Evolutionary conservation across 2,888 invertebrate species (phyloP), one percentile per base, ranked within the genome.

Genomic region (Charanyca ferruginea): DNA sequence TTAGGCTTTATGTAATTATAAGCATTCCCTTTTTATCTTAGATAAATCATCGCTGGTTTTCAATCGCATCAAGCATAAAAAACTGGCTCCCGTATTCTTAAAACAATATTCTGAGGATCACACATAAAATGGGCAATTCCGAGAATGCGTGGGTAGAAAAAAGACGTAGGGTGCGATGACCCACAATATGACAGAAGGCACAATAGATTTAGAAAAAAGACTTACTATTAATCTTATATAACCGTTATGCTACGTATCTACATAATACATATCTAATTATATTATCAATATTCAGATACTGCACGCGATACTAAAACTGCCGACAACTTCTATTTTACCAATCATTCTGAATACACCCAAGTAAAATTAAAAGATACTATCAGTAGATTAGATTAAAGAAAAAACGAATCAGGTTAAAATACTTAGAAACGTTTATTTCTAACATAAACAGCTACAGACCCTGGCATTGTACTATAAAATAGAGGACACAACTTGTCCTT

Each of bases 401-500:
- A 8, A 48, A 41, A 22, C 5, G 18, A 45, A 45, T 47, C 32
- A 44, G 1, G 2, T 13, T 3, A 35, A 13, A 35, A 28, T 22
- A 47, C 23, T n/a, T n/a, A n/a, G n/a, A 58, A 32, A 18, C 25
- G 5, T 20, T 16, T 22, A 6, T 16, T 25, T 44, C 5, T n/a
- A 49, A 38, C n/a, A 20, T 18, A n/a, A n/a, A n/a, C 8, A 18
- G 51, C 54, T 41, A 28, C 2, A 67, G 13, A 48, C 76, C 68
- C 45, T 78, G 68, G 49, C 79, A 78, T 61, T 76, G 68, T 41
- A 44, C 28, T 18, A 35, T 3, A 7, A 49, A 55, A 57, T 35
- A 44, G 52, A 42, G 65, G 58, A 47, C 63, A 55, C 48, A 53
- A 49, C 35, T 42, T 47, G 77, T 80, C 81, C 84, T 86, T 73